Base-by-base conservation (phyloP, 2,888 invertebrate genomes). In the Phytoseiulus persimilis region DNA sequence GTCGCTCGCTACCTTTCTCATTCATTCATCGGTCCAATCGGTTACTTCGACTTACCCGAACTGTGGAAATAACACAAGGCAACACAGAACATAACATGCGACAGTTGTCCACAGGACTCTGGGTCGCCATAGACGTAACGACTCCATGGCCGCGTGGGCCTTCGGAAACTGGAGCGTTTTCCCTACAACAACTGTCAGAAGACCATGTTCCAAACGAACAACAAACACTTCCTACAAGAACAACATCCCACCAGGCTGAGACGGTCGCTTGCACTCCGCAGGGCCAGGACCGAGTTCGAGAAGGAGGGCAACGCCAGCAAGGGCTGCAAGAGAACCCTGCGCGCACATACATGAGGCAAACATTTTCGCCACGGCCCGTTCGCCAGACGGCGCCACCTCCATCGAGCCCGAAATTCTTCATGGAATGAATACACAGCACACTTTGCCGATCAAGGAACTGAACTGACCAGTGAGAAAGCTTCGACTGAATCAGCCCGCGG, bases 61-160 rank as follows among this genome's bases (percentile, higher is more conserved):
- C 33, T 87, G 87, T 87, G 87, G 33, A 32, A 87, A n/a, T 33
- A 87, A 45, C 87, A 87, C 87, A 87, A 87, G 87, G 87, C 87
- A 65, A 65, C 65, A 87, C 87, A 87, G 32, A 33, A 33, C 45
- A 87, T 33, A 87, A 87, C 32, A 87, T 87, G 87, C 39, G 45
- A 87, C 87, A 33, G 45, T n/a, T n/a, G 33, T 87, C 45, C 87
- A n/a, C 11, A n/a, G 32, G 45, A 87, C n/a, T 45, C 32, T 87
- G 39, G 87, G 45, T 87, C 65, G 65, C 65, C 65, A 23, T 28
- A 23, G 65, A 65, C 65, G 65, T 14, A 65, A 65, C 65, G 65
- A 65, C 65, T 65, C 65, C 65, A 65, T 65, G 28, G 65, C 65
- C 65, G 5, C 65, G 65, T 6, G 65, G 23, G 65, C 65, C 65